A percentile compares a stretch with the other conserved stretches of the same genome.
These are phyloP conservation scores for Ceyx melanurus DNA, from an alignment of 2,113 vertebrate genomes.

Conservation along the genomic window DNA sequence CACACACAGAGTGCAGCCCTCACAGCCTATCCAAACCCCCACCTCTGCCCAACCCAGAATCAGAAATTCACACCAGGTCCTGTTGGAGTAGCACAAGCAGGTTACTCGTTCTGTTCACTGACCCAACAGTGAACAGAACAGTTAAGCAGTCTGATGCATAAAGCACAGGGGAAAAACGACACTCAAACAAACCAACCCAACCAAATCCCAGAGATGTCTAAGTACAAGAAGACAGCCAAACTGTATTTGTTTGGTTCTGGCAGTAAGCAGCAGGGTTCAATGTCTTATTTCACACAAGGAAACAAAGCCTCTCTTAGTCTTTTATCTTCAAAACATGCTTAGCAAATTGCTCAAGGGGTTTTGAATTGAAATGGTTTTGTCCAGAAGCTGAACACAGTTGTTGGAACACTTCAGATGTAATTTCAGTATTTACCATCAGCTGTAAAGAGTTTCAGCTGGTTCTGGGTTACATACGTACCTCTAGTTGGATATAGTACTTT, in stretches of 20 bases:
- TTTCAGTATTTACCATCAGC: neutral
- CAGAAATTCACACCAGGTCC: neutral
- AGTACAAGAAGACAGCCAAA: neutral
- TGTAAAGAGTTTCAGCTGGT: neutral
- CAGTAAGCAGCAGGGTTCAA: neutral
- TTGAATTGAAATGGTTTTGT: neutral
- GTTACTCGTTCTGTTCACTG: neutral
- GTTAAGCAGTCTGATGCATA: neutral
- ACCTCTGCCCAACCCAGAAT: neutral
- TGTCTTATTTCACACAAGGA: neutral
- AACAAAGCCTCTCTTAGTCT: neutral
- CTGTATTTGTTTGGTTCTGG: neutral
- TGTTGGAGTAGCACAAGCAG: neutral
- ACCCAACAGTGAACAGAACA: neutral
- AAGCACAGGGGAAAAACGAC: neutral
- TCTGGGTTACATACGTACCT: constrained; percentile 77
- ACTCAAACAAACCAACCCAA: neutral
- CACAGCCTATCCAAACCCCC: neutral
- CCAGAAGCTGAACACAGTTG: neutral
- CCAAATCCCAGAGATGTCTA: neutral
- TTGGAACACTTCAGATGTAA: neutral
- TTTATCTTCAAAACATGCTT: constrained; percentile 15
- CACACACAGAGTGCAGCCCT: neutral
- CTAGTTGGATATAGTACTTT: constrained; percentile 93
- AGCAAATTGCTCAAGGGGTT: constrained; percentile 11